Percentiles rank a stretch among this genome's conserved stretches.
Conservation (phyloP, 2,888 invertebrate species). For the Polymixis lichenea region DNA sequence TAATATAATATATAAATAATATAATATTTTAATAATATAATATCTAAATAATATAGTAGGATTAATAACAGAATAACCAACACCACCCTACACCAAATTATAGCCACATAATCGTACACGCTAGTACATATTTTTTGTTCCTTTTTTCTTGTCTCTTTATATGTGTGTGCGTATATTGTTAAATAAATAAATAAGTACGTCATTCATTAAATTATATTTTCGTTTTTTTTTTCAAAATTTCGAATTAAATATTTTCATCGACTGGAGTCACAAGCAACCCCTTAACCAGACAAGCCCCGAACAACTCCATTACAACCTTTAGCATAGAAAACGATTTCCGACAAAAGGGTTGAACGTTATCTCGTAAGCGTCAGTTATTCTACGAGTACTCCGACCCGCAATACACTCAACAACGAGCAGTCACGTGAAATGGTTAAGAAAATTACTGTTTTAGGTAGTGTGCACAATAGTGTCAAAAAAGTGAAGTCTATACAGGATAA, state of each 20-base stretch:
- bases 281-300: conserved; percentile 15
- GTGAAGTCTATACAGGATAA: no score
- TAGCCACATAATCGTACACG: no score
- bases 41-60: no score
- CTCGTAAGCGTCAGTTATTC: conserved; percentile 58
- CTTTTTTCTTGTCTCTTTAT: no score
- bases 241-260: background rate
- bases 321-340: conserved; percentile 35
- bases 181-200: background rate
- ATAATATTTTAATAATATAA: no score
- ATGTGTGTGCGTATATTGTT: background rate
- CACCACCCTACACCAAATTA: no score
- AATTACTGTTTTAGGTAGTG: conserved; percentile 66
- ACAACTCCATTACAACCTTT: conserved; percentile 48
- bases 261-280: background rate
- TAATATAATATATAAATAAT: no score
- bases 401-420: conserved; percentile 56
- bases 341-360: conserved; percentile 62
- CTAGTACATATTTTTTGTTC: no score
- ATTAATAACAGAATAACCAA: no score
- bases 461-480: background rate
- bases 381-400: conserved; percentile 44
- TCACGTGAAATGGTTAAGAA: conserved; percentile 69
- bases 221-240: background rate
- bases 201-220: background rate